Evolutionary conservation across 1,140 invertebrate genomes (phyloP).

Genomic region (Drosophila neocordata): DNA sequence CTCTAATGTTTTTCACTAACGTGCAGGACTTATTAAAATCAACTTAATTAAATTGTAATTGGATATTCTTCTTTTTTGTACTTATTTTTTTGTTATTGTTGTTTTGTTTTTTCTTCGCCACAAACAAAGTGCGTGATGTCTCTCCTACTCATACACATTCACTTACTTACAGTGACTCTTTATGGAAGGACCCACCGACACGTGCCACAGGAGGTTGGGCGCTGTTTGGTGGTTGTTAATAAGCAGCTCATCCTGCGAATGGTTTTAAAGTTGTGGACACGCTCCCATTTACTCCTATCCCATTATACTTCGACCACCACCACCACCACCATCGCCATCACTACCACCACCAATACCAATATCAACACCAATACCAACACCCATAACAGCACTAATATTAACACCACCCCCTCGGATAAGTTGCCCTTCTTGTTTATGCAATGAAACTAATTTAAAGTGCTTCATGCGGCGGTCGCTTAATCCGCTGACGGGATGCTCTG

Average conservation of each 20-base stretch:
- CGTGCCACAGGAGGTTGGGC: slow-evolving; percentile 16
- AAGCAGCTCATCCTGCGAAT: slow-evolving; percentile 47
- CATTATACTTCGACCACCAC: background rate
- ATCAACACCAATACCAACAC: background rate
- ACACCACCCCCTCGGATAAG: background rate
- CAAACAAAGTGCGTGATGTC: slow-evolving; percentile 33
- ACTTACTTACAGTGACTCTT: background rate
- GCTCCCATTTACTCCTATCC: background rate
- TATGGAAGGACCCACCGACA: slow-evolving; percentile 15
- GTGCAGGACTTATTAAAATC: slow-evolving; percentile 46
- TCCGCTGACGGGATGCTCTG: slow-evolving; percentile 41
- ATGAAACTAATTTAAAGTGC: slow-evolving; percentile 78
- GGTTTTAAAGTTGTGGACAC: slow-evolving; percentile 41
- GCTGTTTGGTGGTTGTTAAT: slow-evolving; percentile 39
- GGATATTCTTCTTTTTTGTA: slow-evolving; percentile 48
- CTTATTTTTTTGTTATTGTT: background rate
- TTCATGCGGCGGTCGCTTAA: slow-evolving; percentile 72
- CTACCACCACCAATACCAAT: background rate
- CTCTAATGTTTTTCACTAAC: slow-evolving; percentile 21
- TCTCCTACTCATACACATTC: slow-evolving; percentile 1
- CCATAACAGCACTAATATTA: slow-evolving; percentile 2
- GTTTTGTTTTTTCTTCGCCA: slow-evolving; percentile 1
- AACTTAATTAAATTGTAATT: slow-evolving; percentile 78
- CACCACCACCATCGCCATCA: background rate
- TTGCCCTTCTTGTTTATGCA: slow-evolving; percentile 63